Percentiles rank a stretch among this genome's conserved stretches.
Evolutionary conservation across 2,888 invertebrate species (phyloP).

Genomic region (Dicycla oo): DNA sequence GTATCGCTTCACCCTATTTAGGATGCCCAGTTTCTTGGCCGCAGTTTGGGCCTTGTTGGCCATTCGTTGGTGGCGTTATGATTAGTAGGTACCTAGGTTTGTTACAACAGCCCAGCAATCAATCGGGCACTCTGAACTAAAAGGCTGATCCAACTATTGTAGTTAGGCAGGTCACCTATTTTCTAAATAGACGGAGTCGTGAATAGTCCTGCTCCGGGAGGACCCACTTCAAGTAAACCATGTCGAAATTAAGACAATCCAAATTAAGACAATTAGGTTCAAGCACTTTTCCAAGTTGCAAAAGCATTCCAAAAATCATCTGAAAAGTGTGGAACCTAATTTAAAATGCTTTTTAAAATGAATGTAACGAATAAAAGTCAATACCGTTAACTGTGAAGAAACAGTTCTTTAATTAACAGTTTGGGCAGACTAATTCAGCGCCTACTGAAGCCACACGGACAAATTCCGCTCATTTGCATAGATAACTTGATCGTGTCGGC

Average conservation of each 20-base stretch:
- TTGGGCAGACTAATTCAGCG: conserved; percentile 30
- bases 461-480: conserved; percentile 53
- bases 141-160: neutral
- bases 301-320: neutral
- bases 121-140: neutral
- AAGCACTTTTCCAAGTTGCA: neutral
- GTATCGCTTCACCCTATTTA: too few species aligned
- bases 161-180: too few species aligned
- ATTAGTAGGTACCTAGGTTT: too few species aligned
- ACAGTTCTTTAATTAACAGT: conserved; percentile 40
- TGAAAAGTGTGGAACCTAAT: neutral
- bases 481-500: conserved; percentile 49
- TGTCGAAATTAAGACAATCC: neutral
- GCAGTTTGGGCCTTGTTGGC: too few species aligned
- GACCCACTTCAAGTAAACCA: neutral
- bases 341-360: neutral
- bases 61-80: conserved; percentile 42
- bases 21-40: too few species aligned
- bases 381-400: conserved; percentile 12
- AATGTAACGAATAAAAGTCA: conserved; percentile 7
- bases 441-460: conserved; percentile 48
- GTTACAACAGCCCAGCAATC: neutral
- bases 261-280: neutral
- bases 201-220: neutral
- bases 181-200: too few species aligned